These are phyloP conservation scores for Mesitornis unicolor DNA, from an alignment of 2,113 vertebrate species.

Conservation along the genomic window DNA sequence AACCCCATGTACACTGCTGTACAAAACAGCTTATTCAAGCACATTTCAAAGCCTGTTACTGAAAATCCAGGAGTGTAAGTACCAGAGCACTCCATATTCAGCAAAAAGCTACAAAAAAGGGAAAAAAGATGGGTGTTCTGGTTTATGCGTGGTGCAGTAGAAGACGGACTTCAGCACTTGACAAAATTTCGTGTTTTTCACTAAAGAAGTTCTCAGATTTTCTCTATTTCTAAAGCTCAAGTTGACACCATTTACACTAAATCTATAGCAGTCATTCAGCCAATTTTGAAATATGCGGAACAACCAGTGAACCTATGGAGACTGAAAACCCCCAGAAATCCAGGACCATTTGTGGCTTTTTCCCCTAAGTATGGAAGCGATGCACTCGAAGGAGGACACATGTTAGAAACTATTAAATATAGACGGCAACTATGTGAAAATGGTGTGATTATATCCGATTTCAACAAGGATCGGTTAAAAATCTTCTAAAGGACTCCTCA, in stretches of 20 bases:
- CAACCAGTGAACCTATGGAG: not conserved
- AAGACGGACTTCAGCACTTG: not conserved
- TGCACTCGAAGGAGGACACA: not conserved
- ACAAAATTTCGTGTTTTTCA: not conserved
- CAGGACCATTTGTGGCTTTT: not conserved
- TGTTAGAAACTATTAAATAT: not conserved
- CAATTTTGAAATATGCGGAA: not conserved
- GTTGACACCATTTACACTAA: not conserved
- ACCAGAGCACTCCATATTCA: not conserved
- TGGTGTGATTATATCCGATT: not conserved
- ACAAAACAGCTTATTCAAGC: not conserved
- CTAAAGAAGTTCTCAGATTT: not conserved
- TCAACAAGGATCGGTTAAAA: not conserved
- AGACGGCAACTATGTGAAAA: not conserved
- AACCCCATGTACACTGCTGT: fast-evolving
- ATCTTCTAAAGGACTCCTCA: not conserved
- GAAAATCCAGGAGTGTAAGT: not conserved
- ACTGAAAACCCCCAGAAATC: not conserved
- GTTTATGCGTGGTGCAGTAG: not conserved
- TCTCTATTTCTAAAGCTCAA: not conserved
- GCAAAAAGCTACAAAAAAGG: not conserved
- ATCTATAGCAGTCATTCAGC: not conserved
- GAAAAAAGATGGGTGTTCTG: not conserved
- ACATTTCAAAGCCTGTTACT: not conserved
- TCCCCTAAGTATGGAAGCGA: not conserved